Evolutionary conservation across 2,888 invertebrate species (phyloP), one percentile per base, ranked within the genome.

Genomic region (Drosophila sordidapex): DNA sequence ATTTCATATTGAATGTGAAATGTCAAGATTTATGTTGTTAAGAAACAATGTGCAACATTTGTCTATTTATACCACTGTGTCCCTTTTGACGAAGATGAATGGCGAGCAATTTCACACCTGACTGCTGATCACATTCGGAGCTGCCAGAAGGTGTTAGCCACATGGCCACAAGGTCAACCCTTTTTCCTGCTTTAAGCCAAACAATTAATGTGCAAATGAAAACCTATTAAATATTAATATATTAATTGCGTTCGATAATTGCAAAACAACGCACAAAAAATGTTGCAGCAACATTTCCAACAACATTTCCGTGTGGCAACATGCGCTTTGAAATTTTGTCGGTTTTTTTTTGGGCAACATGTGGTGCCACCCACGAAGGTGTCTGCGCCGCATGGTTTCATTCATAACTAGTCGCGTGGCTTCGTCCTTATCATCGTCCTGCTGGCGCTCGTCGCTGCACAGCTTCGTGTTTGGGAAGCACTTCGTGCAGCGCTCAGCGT

Each of bases 21-120:
- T 52, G 13, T 2, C n/a, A 7, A 11, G 7, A 13, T 4, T 27
- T 11, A 27, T 18, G 36, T 54, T 13, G 18, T 18, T 18, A 18
- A 29, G 0, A 25, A 15, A 25, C 7, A n/a, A 11, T 31, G 2
- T n/a, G 4, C n/a, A 1, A n/a, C 31, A 21, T 21, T 35, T 38
- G 0, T 0, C 29, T 2, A 31, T 63, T 29, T 4, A 21, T 6
- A 52, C 64, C 69, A 65, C 56, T 63, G 74, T 53, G 46, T 40
- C 36, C 15, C 7, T 48, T 29, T 62, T 25, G 4, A 43, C 60
- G 60, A 83, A 58, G 76, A 82, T 74, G 76, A 73, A 76, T 71
- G 75, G 40, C 60, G 48, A 61, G 78, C 83, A 90, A 91, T 91
- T 88, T 89, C 65, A 90, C 91, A 90, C 89, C 82, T 89, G 81